A percentile compares a stretch with the other conserved stretches of the same genome.
Evolutionary conservation across 1,140 invertebrate genomes (phyloP).

Genomic region (Pogonomyrmex californicus): DNA sequence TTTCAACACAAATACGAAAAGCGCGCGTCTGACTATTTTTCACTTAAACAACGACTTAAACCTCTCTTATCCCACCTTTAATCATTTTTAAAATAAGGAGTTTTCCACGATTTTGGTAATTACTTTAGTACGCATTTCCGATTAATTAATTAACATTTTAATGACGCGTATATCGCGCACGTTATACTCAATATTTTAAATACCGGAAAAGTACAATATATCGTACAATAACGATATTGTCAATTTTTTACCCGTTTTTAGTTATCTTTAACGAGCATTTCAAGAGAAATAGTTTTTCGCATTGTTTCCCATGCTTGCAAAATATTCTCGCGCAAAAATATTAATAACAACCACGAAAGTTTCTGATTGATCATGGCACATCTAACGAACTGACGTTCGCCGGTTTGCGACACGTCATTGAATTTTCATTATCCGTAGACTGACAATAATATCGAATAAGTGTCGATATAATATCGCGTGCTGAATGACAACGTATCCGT

Average conservation of each 20-base stretch:
- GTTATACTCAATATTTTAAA: conserved; percentile 3
- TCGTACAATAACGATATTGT: not conserved
- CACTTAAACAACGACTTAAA: not conserved
- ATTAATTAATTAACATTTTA: conserved; percentile 39
- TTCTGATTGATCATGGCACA: conserved; percentile 20
- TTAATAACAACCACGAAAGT: conserved; percentile 35
- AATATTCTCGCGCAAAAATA: conserved; percentile 34
- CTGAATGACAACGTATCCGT: conserved; percentile 24
- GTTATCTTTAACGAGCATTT: conserved; percentile 25
- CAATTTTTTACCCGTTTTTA: not conserved
- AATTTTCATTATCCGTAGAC: conserved; percentile 54
- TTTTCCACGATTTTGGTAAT: not conserved
- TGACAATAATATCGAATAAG: conserved; percentile 64
- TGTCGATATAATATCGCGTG: conserved; percentile 62
- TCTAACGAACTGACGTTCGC: conserved; percentile 39
- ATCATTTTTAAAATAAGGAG: not conserved
- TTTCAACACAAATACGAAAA: not conserved
- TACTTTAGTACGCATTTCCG: not conserved
- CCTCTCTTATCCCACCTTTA: not conserved
- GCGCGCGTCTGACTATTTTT: not conserved
- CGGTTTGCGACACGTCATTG: conserved; percentile 31
- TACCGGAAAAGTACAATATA: not conserved
- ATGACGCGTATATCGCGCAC: not conserved
- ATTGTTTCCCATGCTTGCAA: not conserved
- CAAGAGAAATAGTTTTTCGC: conserved; percentile 9